phyloP scores from a whole-genome alignment of 2,797 vertebrate species.

The Alauda arvensis region DNA sequence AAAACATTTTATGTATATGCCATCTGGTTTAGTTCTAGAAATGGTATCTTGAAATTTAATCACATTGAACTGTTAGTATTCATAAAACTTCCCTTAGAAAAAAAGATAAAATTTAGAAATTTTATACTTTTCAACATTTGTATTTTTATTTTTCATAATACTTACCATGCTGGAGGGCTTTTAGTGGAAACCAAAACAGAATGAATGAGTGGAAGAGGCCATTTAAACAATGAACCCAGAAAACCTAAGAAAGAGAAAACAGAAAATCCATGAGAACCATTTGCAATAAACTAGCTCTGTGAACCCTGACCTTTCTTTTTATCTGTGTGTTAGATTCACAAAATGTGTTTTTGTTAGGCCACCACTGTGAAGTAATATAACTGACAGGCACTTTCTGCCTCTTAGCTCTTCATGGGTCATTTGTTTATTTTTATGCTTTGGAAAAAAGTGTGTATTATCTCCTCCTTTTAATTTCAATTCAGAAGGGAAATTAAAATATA shows the following conservation, averaged over 20 bases:
- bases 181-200: conserved; percentile 98
- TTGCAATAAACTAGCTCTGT: conserved; percentile 83
- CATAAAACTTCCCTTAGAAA: not conserved
- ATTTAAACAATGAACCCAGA: conserved; percentile 99
- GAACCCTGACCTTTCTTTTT: conserved; percentile 91
- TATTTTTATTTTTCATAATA: conserved; percentile 40
- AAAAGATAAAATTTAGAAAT: not conserved
- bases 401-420: conserved; percentile 74
- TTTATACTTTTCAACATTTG: not conserved
- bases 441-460: conserved; percentile 54
- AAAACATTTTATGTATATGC: not conserved
- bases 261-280: conserved; percentile 88
- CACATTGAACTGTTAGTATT: not conserved
- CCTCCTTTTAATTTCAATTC: conserved; percentile 53
- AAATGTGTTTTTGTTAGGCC: conserved; percentile 91
- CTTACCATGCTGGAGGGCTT: conserved; percentile 98
- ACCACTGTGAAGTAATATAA: conserved; percentile 84
- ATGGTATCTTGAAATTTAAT: conserved; percentile 2
- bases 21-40: conserved; percentile 25
- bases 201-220: conserved; percentile 99
- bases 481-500: conserved; percentile 25
- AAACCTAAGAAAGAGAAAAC: conserved; percentile 88
- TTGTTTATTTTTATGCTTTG: conserved; percentile 76
- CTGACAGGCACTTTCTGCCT: conserved; percentile 94
- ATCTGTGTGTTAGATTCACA: conserved; percentile 86